Evolutionary conservation across 2,797 vertebrate species (phyloP).

Genomic region (Sebastes hopkinsi): DNA sequence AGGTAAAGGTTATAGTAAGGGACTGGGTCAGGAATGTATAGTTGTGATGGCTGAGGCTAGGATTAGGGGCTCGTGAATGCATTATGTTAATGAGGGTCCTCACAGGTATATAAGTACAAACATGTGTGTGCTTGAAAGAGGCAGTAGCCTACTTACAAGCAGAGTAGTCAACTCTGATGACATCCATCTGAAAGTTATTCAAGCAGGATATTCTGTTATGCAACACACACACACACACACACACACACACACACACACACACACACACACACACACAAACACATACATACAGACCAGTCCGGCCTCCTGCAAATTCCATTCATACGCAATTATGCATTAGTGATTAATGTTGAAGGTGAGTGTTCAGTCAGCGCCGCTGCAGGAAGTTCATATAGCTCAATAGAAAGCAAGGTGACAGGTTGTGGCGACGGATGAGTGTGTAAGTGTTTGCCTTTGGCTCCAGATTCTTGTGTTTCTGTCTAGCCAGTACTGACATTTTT

Average conservation of each 20-base stretch:
- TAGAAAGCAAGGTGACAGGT: background rate
- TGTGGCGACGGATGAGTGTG: background rate
- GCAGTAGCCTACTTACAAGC: background rate
- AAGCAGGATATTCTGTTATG: background rate
- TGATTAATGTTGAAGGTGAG: slow-evolving; percentile 4
- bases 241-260: background rate
- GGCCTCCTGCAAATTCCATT: slow-evolving; percentile 9
- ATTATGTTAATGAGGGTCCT: background rate
- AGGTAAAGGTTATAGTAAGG: background rate
- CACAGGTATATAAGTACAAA: background rate
- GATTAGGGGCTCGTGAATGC: background rate
- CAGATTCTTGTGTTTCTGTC: background rate
- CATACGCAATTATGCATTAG: slow-evolving; percentile 3
- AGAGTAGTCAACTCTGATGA: slow-evolving; percentile 18
- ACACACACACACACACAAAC: slow-evolving; percentile 2
- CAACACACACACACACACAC: too few species aligned
- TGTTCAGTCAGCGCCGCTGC: background rate
- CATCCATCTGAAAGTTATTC: slow-evolving; percentile 31
- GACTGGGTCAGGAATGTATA: background rate
- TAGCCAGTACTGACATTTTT: background rate
- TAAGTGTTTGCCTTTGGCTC: background rate
- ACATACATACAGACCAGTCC: background rate
- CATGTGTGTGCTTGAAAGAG: background rate
- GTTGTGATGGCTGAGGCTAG: background rate
- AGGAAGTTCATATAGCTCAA: slow-evolving; percentile 2